A percentile compares a stretch with the other conserved stretches of the same genome.
These are phyloP conservation scores for Drepanosiphum platanoidis DNA, from an alignment of 2,888 invertebrate species.

Conservation along the genomic window DNA sequence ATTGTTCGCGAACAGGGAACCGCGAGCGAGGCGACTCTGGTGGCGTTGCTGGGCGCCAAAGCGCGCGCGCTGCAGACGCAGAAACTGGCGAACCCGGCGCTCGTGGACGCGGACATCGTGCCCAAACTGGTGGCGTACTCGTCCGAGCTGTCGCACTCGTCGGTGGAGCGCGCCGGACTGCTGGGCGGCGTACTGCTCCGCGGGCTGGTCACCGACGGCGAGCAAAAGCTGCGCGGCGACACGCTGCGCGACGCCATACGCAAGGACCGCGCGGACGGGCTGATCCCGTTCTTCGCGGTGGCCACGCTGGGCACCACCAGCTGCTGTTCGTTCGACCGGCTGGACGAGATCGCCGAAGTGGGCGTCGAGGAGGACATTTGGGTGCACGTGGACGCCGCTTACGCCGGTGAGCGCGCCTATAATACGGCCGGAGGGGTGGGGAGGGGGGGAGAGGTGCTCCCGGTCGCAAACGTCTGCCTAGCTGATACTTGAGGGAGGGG, in stretches of 20 bases:
- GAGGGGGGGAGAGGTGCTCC: too few species aligned
- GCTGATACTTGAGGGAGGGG: too few species aligned
- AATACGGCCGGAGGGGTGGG: too few species aligned
- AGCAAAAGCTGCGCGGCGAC: constrained; percentile 79
- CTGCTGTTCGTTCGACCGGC: constrained; percentile 88
- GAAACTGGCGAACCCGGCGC: constrained; percentile 79
- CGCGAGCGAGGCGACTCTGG: constrained; percentile 93
- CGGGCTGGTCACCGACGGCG: constrained; percentile 77
- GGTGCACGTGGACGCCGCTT: constrained; percentile 97
- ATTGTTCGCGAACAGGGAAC: constrained; percentile 75
- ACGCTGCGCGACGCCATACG: constrained; percentile 81
- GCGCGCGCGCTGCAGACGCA: constrained; percentile 76
- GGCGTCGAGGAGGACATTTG: constrained; percentile 82
- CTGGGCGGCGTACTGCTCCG: constrained; percentile 86
- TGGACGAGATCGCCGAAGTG: constrained; percentile 75
- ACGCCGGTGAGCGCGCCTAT: constrained; percentile 73
- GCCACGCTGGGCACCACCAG: constrained; percentile 89
- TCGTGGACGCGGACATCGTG: constrained; percentile 78
- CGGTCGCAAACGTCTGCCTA: too few species aligned
- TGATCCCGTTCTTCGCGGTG: constrained; percentile 95
- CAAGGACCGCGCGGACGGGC: constrained; percentile 85
- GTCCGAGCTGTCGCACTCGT: constrained; percentile 88
- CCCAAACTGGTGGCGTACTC: constrained; percentile 87
- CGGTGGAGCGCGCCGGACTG: constrained; percentile 91
- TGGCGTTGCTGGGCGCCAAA: constrained; percentile 91